phyloP scores from a whole-genome alignment of 2,888 invertebrate genomes.

The Tholera decimalis region DNA sequence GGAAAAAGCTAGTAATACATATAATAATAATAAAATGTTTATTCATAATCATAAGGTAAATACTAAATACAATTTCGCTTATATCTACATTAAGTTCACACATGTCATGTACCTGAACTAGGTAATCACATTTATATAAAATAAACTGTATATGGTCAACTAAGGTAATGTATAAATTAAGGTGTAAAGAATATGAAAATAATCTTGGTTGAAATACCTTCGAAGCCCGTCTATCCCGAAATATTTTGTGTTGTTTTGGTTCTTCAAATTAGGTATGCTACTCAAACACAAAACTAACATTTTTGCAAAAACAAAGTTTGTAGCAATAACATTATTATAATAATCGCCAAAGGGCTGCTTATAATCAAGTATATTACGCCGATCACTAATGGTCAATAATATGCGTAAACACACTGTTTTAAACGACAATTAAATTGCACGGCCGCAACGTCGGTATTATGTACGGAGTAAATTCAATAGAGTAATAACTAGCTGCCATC shows the following conservation, averaged over 20 bases:
- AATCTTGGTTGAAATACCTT: no score
- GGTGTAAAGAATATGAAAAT: no score
- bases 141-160: no score
- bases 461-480: neutral
- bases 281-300: neutral
- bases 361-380: conserved; percentile 27
- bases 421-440: conserved; percentile 23
- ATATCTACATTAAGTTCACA: no score
- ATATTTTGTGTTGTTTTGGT: neutral
- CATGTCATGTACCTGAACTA: no score
- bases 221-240: no score
- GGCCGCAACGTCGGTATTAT: neutral
- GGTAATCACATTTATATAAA: no score
- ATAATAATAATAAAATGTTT: no score
- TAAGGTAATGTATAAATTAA: no score
- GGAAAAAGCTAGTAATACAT: no score
- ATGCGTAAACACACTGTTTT: conserved; percentile 19
- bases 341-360: conserved; percentile 12
- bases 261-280: neutral
- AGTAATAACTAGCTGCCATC: neutral
- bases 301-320: neutral
- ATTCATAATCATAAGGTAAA: no score
- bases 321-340: neutral
- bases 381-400: conserved; percentile 24
- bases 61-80: no score